Evolutionary conservation across 2,113 vertebrate species (phyloP).

Genomic region (Amazona guildingii): DNA sequence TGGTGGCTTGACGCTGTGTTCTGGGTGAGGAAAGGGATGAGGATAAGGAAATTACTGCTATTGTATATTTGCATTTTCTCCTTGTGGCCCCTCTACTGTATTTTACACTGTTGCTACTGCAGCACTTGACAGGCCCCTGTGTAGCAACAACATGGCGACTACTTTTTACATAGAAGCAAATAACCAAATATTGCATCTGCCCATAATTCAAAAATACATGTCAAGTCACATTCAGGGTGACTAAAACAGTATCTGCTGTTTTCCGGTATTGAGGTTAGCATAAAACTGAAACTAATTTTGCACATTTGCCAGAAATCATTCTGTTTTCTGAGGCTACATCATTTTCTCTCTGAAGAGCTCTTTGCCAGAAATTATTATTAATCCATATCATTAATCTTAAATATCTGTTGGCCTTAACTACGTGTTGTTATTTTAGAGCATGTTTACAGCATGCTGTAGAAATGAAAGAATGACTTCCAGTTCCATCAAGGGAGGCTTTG

Average conservation of each 20-base stretch:
- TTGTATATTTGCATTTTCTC: conserved; percentile 58
- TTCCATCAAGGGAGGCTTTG: conserved; percentile 17
- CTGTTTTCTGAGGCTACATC: conserved; percentile 7
- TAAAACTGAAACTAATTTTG: conserved; percentile 54
- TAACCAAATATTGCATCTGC: conserved; percentile 71
- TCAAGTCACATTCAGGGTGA: conserved; percentile 9
- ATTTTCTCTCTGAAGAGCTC: background rate
- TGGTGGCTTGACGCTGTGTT: background rate
- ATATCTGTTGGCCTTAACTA: background rate
- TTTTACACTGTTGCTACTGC: conserved; percentile 81
- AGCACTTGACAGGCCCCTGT: conserved; percentile 85
- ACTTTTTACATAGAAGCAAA: conserved; percentile 75
- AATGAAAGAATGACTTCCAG: conserved; percentile 24
- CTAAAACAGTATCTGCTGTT: background rate
- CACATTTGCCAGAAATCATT: conserved; percentile 20
- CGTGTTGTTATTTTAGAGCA: background rate
- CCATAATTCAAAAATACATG: conserved; percentile 10
- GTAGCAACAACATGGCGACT: conserved; percentile 83
- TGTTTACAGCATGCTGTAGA: conserved; percentile 21
- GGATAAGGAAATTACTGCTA: conserved; percentile 49
- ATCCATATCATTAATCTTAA: background rate
- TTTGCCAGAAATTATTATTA: conserved; percentile 2
- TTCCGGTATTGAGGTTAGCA: background rate
- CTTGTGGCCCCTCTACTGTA: conserved; percentile 63
- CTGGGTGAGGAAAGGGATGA: background rate